Percentiles rank a stretch among this genome's conserved stretches.
Evolutionary conservation across 2,888 invertebrate genomes (phyloP).

Genomic region (Acronicta leporina): DNA sequence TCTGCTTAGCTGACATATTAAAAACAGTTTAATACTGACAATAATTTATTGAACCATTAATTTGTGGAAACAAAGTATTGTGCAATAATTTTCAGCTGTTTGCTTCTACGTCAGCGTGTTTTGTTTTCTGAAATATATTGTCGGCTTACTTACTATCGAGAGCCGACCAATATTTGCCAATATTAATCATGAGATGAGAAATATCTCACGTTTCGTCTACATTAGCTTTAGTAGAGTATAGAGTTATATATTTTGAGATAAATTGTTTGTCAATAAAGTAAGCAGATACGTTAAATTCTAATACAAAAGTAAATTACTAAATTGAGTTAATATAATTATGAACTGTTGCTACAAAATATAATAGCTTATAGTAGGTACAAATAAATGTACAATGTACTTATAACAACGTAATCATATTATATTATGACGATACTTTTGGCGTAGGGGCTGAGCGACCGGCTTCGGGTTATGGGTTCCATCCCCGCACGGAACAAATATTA

Average conservation of each 20-base stretch:
- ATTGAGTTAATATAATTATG: no score
- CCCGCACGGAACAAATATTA: no score
- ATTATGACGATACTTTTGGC: no score
- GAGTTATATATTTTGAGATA: neutral
- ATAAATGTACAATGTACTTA: no score
- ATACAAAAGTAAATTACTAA: no score
- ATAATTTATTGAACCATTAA: constrained; percentile 18
- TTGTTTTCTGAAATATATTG: constrained; percentile 51
- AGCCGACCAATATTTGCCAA: constrained; percentile 11
- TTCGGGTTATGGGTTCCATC: no score
- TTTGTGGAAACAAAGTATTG: constrained; percentile 15
- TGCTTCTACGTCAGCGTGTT: constrained; percentile 63
- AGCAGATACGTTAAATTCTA: no score
- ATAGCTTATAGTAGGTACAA: no score
- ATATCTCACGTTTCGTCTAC: constrained; percentile 11
- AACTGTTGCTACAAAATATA: no score
- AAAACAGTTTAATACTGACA: neutral
- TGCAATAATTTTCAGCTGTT: constrained; percentile 47
- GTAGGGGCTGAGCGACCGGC: no score
- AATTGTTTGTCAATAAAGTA: no score
- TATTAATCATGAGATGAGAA: constrained; percentile 33
- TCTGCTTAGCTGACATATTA: neutral
- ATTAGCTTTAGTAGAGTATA: constrained; percentile 15
- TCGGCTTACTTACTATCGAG: constrained; percentile 21
- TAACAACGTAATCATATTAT: no score